These are phyloP conservation scores for Hydractinia echinata DNA, from an alignment of 30 jellyfish, hydroid and myxozoan species.

Conservation along the genomic window DNA sequence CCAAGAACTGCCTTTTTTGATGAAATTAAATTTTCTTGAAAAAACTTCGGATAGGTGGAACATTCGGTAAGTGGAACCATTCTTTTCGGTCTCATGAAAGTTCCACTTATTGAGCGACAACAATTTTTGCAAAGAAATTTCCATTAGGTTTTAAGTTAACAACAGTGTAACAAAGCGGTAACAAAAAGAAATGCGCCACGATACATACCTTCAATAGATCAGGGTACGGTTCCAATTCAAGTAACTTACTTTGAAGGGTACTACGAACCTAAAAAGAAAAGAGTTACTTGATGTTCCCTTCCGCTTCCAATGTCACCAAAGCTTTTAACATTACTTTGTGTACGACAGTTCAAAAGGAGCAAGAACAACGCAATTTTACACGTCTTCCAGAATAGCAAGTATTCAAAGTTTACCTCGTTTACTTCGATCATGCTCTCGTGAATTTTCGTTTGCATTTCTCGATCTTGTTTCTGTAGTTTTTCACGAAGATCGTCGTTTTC, in stretches of 20 bases:
- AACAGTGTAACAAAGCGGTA: not conserved
- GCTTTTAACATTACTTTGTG: too few relatives aligned
- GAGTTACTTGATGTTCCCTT: not conserved
- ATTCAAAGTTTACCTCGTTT: conserved; percentile 47
- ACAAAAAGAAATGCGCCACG: not conserved
- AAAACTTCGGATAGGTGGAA: too few relatives aligned
- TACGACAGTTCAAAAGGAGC: not conserved
- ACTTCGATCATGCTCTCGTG: conserved; percentile 47
- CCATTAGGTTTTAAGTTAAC: not conserved
- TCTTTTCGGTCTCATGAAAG: too few relatives aligned
- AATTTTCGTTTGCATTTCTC: conserved; percentile 47
- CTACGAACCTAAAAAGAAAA: conserved; percentile 42
- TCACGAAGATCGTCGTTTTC: conserved; percentile 63
- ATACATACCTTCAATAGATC: conserved; percentile 59
- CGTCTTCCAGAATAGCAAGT: not conserved
- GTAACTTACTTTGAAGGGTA: conserved; percentile 41
- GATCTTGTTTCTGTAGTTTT: conserved; percentile 48
- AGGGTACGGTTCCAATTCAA: conserved; percentile 78
- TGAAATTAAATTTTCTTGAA: too few relatives aligned
- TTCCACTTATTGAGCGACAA: too few relatives aligned
- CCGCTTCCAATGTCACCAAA: too few relatives aligned
- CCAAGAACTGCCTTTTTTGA: too few relatives aligned
- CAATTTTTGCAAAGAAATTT: too few relatives aligned
- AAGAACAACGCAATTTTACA: not conserved
- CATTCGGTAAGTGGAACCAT: too few relatives aligned